A percentile compares a stretch with the other conserved stretches of the same genome.
Conservation (phyloP, 2,797 vertebrate species). For the Sarcophilus harrisii region DNA sequence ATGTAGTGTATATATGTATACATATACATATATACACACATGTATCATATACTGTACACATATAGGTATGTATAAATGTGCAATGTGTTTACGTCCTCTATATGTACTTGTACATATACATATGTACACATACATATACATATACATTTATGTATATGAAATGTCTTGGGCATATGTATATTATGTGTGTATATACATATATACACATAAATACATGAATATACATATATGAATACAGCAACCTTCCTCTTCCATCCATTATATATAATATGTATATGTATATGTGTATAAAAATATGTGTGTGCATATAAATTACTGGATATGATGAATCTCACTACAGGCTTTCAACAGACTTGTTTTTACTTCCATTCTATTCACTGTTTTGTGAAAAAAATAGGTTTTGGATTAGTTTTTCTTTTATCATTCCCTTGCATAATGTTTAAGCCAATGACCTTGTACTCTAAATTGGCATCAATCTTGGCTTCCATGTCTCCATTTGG, state of each 20-base stretch:
- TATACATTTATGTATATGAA: no score
- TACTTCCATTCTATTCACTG: background rate
- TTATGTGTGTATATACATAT: no score
- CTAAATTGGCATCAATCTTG: background rate
- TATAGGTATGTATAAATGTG: no score
- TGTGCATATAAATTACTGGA: background rate
- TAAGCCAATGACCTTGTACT: background rate
- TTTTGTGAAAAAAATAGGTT: background rate
- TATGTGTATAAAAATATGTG: background rate
- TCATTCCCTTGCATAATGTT: background rate
- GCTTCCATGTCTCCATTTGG: background rate
- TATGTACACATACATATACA: no score
- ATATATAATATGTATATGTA: no score
- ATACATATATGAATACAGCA: no score
- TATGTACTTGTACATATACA: no score
- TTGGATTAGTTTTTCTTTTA: background rate
- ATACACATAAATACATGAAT: no score
- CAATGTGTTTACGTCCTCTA: no score
- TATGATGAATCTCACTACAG: background rate
- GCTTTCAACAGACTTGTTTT: background rate
- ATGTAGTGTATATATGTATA: background rate
- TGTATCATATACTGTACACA: no score
- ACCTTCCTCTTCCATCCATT: no score
- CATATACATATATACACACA: background rate
- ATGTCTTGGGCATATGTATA: no score